Evolutionary conservation across 2,797 vertebrate genomes (phyloP), one percentile per base, ranked within the genome.

Genomic region (Melanotaenia pygmaea): DNA sequence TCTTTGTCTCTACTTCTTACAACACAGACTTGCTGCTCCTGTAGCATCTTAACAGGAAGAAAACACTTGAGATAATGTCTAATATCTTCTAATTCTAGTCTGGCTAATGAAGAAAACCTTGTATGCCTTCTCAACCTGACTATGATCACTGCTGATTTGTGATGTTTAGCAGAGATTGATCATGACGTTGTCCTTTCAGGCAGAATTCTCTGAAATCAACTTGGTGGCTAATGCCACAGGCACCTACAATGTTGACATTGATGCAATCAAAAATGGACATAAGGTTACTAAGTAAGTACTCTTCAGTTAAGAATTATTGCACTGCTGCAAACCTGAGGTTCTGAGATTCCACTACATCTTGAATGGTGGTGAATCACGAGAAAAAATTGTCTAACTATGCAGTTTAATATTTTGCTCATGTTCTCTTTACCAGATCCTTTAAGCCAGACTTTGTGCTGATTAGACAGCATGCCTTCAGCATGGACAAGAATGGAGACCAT

Each of bases 371-470:
- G 1, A 58, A 58, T 40, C 32, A 20, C 57, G 32, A 57, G 30
- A 68, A 64, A 56, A 53, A 26, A 30, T 47, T 26, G 24, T 67
- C 38, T 78, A 56, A 43, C 45, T 24, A 4, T 54, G 53, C 58
- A n/a, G 58, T 74, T 74, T 72, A 76, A 84, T 75, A 26, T 74
- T 78, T 84, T 66, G 51, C 72, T 74, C 32, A 64, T 86, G 76
- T 82, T 45, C 43, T 67, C 16, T 66, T 30, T 65, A 70, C 24
- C 86, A 97, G 97, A 89, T 96, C 95, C 77, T 92, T 97, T 74
- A 96, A 95, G 83, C 97, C 97, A 20, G 96, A 98, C 88, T 97
- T 97, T 81, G 96, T 98, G 80, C 92, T 98, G 93, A 95, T 98
- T 65, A 93, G 97, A 72, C 96, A 98, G 84, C 96, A 97, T 3